These are phyloP conservation scores for Sibirionetta formosa DNA, from an alignment of 2,797 vertebrate genomes.

Conservation along the genomic window DNA sequence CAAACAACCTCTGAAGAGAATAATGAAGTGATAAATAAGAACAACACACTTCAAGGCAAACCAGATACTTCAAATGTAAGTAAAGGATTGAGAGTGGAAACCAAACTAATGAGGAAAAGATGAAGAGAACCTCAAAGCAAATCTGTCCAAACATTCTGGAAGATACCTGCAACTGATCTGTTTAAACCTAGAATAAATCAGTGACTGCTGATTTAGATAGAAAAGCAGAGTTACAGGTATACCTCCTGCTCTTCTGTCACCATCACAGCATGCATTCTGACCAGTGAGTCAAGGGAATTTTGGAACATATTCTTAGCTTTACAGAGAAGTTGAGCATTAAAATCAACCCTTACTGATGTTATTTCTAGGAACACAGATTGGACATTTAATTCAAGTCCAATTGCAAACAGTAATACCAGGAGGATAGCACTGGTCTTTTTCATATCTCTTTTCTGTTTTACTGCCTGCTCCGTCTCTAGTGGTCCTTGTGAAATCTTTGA, in stretches of 20 bases:
- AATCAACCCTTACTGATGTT: not conserved
- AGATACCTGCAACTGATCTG: not conserved
- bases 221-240: not conserved
- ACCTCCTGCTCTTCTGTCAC: not conserved
- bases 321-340: not conserved
- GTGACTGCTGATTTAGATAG: not conserved
- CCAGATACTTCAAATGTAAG: not conserved
- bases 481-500: not conserved
- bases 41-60: not conserved
- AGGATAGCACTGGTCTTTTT: not conserved
- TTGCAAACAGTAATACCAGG: not conserved
- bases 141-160: not conserved
- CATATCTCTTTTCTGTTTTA: not conserved
- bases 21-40: constrained; percentile 45
- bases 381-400: not conserved
- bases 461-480: not conserved
- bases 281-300: not conserved
- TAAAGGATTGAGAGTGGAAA: not conserved
- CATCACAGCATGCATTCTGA: not conserved
- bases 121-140: not conserved
- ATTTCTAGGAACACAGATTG: not conserved
- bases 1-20: constrained; percentile 22
- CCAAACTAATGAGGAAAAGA: not conserved
- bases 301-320: not conserved
- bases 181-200: constrained; percentile 11